A percentile compares a stretch with the other conserved stretches of the same genome.
Conservation (phyloP, 1,140 invertebrate species). For the Tigriopus japonicus region DNA sequence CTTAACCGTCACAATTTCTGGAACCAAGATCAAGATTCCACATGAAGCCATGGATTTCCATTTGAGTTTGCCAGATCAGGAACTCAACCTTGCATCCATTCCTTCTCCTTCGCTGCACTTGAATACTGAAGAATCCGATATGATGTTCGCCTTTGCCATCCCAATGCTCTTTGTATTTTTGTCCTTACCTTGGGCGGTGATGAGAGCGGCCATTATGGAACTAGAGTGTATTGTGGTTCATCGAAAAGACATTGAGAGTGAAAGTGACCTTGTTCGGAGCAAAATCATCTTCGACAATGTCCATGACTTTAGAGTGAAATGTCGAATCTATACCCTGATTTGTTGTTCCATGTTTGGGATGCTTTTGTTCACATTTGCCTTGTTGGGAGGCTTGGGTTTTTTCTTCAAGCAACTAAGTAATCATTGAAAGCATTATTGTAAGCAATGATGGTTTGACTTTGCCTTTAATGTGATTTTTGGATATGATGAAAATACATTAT, state of each 20-base stretch:
- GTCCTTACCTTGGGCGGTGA: neutral
- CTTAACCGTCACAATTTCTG: neutral
- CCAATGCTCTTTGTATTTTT: neutral
- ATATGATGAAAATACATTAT: no score
- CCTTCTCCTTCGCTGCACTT: neutral
- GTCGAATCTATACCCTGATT: no score
- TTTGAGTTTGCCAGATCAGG: neutral
- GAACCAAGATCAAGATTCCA: neutral
- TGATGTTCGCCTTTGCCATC: neutral
- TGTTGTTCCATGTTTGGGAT: no score
- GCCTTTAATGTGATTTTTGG: no score
- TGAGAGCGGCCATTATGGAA: constrained; percentile 2
- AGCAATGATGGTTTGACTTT: no score
- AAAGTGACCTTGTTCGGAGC: neutral
- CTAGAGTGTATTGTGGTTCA: neutral
- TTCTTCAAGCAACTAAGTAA: no score
- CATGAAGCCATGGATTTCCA: neutral
- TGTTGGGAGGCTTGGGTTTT: no score
- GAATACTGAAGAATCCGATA: neutral
- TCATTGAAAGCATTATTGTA: no score
- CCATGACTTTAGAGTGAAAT: no score
- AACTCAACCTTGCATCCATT: constrained; percentile 1
- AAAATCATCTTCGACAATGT: no score
- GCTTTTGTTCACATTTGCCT: no score
- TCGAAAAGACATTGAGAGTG: neutral